Evolutionary conservation across 1,140 invertebrate species (phyloP).

Genomic region (Sminthurides bifidus): DNA sequence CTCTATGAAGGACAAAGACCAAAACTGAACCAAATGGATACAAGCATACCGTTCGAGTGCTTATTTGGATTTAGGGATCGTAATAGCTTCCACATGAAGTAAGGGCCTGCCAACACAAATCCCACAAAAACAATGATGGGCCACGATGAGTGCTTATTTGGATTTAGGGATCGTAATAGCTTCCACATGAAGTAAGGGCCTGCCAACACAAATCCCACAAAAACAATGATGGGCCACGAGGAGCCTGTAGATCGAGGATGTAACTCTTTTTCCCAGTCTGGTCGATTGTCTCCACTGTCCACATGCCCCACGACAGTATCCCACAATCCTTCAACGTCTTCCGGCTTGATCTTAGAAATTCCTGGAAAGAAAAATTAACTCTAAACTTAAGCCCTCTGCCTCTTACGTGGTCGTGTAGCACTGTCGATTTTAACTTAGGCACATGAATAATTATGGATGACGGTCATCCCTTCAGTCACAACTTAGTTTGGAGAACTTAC

Average conservation of each 20-base stretch:
- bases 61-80: slow-evolving; percentile 38
- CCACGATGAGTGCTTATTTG: slow-evolving; percentile 40
- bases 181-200: slow-evolving; percentile 86
- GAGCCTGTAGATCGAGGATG: slow-evolving; percentile 23
- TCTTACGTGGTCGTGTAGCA: too few species aligned
- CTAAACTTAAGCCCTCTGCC: too few species aligned
- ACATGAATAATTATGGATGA: too few species aligned
- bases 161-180: slow-evolving; percentile 49
- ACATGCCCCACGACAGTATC: slow-evolving; percentile 1
- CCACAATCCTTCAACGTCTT: slow-evolving; percentile 27
- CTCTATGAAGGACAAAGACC: too few species aligned
- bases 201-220: slow-evolving; percentile 72
- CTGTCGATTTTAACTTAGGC: too few species aligned
- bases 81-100: slow-evolving; percentile 77
- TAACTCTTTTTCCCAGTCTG: slow-evolving; percentile 14
- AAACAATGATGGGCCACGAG: slow-evolving; percentile 52
- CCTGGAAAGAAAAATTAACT: slow-evolving; percentile 16
- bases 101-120: slow-evolving; percentile 76
- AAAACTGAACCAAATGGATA: too few species aligned
- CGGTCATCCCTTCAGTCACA: too few species aligned
- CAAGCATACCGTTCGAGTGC: too few species aligned
- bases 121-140: slow-evolving; percentile 64
- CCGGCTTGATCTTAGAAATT: slow-evolving; percentile 30
- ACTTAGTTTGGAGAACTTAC: too few species aligned
- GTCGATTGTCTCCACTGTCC: slow-evolving; percentile 27